Evolutionary conservation across 2,797 vertebrate species (phyloP).

Genomic region (Gila robusta): DNA sequence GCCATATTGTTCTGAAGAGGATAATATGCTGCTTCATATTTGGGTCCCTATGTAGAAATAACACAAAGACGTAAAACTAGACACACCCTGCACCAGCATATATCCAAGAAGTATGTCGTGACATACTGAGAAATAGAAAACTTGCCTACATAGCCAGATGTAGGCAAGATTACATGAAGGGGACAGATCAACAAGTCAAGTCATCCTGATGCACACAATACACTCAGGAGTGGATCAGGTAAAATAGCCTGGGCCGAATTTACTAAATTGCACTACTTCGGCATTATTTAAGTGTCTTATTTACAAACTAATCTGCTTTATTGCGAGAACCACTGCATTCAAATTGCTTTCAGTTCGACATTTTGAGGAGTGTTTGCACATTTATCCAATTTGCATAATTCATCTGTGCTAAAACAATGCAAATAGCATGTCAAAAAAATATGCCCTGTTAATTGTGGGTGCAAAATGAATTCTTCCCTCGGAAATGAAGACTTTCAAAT

Average conservation of each 20-base stretch:
- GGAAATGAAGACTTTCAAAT: slow-evolving; percentile 16
- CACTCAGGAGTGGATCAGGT: not conserved
- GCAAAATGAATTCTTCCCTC: not conserved
- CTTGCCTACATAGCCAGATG: not conserved
- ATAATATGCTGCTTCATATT: not conserved
- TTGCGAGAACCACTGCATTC: not conserved
- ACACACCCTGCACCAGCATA: slow-evolving; percentile 2
- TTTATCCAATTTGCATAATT: not conserved
- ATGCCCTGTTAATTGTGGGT: not conserved
- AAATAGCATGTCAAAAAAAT: not conserved
- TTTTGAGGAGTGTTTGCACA: not conserved
- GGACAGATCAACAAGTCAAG: not conserved
- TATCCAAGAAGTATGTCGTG: not conserved
- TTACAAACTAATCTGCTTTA: not conserved
- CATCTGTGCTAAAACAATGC: not conserved
- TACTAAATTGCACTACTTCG: not conserved
- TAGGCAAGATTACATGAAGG: not conserved
- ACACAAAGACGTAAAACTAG: not conserved
- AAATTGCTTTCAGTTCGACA: not conserved
- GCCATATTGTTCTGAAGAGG: slow-evolving; percentile 8
- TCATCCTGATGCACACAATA: not conserved
- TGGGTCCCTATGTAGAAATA: not conserved
- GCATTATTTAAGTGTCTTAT: not conserved
- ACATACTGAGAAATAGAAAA: not conserved
- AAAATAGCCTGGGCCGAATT: not conserved